Evolutionary conservation across 1,140 invertebrate species (phyloP).

Genomic region (Coptotermes formosanus): DNA sequence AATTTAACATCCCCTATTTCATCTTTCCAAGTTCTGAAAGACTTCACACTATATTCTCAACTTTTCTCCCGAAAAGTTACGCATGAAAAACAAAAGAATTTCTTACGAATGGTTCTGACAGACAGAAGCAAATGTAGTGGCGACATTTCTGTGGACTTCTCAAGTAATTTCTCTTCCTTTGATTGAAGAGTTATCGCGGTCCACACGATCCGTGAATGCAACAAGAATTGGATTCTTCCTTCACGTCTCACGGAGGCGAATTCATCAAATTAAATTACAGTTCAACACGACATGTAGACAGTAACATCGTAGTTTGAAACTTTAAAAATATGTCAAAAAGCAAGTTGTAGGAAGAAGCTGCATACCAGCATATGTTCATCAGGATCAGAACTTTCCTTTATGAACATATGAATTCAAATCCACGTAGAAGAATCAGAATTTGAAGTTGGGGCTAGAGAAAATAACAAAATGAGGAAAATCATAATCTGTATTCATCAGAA

Average conservation of each 20-base stretch:
- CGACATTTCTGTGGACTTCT: not conserved
- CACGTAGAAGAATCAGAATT: too few relatives aligned
- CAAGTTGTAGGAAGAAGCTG: too few relatives aligned
- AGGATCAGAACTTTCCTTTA: too few relatives aligned
- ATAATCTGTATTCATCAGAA: too few relatives aligned
- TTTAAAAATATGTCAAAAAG: not conserved
- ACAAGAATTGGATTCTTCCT: not conserved
- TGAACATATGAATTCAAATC: too few relatives aligned
- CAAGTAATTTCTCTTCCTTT: not conserved
- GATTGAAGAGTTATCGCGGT: not conserved
- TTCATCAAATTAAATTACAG: not conserved
- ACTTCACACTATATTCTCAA: not conserved
- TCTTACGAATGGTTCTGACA: not conserved
- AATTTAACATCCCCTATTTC: not conserved
- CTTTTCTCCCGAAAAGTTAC: not conserved
- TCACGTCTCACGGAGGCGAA: not conserved
- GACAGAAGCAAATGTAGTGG: not conserved
- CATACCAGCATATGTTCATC: too few relatives aligned
- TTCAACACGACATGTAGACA: not conserved
- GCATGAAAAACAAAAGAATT: not conserved
- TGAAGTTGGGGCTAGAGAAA: too few relatives aligned
- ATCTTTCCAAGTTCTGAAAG: not conserved
- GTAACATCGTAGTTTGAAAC: not conserved
- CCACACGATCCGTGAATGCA: not conserved
- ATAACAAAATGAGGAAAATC: too few relatives aligned